These are phyloP conservation scores for Caiman crocodilus DNA, from an alignment of 2,797 vertebrate species.

Conservation along the genomic window DNA sequence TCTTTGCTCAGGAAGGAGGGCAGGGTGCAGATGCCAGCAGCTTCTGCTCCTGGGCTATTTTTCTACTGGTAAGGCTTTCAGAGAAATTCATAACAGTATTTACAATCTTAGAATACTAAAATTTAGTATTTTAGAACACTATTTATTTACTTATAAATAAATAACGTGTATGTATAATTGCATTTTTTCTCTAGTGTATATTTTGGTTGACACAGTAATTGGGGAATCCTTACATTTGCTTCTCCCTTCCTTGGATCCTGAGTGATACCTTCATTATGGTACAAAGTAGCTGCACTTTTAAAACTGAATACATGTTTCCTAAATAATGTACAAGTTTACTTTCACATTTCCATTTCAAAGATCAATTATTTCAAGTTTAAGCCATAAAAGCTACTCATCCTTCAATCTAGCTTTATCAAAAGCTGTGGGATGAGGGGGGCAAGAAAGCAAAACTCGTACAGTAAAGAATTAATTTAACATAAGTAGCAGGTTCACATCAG, in stretches of 20 bases:
- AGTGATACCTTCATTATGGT: neutral
- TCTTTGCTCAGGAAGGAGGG: too few relatives aligned
- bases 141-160: too few relatives aligned
- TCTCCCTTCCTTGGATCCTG: neutral
- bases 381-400: constrained; percentile 25
- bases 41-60: too few relatives aligned
- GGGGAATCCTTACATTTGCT: neutral
- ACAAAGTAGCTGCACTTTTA: constrained; percentile 14
- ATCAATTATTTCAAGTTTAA: constrained; percentile 44
- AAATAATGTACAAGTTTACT: constrained; percentile 39
- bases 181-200: neutral
- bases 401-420: constrained; percentile 27
- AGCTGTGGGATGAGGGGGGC: neutral
- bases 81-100: too few relatives aligned
- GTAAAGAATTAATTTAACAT: constrained; percentile 23
- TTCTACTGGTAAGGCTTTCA: too few relatives aligned
- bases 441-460: neutral
- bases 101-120: too few relatives aligned
- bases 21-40: too few relatives aligned
- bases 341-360: constrained; percentile 60
- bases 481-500: constrained; percentile 23
- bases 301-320: constrained; percentile 9
- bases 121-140: too few relatives aligned
- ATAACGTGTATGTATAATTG: neutral
- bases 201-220: neutral